These are phyloP conservation scores for Holothuria glaberrima DNA, from an alignment of 35 echinoderm and acorn worm species.

Conservation along the genomic window DNA sequence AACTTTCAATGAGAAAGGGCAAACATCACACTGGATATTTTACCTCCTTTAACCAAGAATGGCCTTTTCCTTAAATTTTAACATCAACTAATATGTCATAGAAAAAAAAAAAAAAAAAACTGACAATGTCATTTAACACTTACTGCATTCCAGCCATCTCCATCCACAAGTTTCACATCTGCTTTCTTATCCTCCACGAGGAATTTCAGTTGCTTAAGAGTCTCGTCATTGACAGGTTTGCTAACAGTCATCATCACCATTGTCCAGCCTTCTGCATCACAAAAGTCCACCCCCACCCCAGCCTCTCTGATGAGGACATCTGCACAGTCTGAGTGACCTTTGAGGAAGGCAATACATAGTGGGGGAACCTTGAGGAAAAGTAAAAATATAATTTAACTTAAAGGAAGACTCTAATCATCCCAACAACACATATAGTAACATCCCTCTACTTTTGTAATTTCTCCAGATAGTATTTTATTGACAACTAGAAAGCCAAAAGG, in stretches of 20 bases:
- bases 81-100: too few relatives aligned
- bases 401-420: too few relatives aligned
- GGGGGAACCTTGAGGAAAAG: conserved; percentile 73
- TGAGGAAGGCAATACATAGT: conserved; percentile 89
- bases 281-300: conserved; percentile 82
- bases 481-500: too few relatives aligned
- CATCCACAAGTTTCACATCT: conserved; percentile 68
- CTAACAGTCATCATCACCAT: conserved; percentile 82
- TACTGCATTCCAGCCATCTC: conserved; percentile 86
- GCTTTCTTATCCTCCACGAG: conserved; percentile 88
- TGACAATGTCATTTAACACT: conserved; percentile 56
- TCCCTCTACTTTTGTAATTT: too few relatives aligned
- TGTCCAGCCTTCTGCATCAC: conserved; percentile 81
- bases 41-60: too few relatives aligned
- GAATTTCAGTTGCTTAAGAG: conserved; percentile 80
- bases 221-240: conserved; percentile 50
- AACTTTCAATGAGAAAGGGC: too few relatives aligned
- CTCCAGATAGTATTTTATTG: too few relatives aligned
- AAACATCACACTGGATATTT: too few relatives aligned
- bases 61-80: too few relatives aligned
- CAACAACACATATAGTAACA: too few relatives aligned
- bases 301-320: conserved; percentile 87
- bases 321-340: conserved; percentile 84
- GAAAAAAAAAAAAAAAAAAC: too few relatives aligned
- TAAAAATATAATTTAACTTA: background rate